Conservation (phyloP, 2,797 vertebrate species). For the Pygocentrus nattereri region DNA sequence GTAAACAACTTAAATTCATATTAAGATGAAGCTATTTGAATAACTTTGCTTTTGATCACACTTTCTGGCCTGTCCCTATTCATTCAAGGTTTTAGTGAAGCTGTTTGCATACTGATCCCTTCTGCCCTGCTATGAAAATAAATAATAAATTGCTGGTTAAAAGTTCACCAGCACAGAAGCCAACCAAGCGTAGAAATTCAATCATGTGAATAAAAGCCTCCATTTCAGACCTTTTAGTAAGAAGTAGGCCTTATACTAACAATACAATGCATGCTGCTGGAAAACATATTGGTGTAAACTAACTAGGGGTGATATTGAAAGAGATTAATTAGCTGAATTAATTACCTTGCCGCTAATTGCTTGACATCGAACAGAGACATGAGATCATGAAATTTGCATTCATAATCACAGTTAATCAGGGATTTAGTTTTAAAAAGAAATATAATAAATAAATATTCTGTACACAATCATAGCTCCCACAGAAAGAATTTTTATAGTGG, state of each 20-base stretch:
- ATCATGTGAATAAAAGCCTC: conserved; percentile 39
- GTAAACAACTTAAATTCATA: conserved; percentile 7
- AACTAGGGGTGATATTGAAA: conserved; percentile 31
- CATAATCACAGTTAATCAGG: conserved; percentile 72
- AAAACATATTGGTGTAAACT: conserved; percentile 7
- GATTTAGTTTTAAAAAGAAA: conserved; percentile 68
- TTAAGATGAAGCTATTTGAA: conserved; percentile 14
- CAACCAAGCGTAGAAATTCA: conserved; percentile 33
- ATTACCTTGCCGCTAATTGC: conserved; percentile 63
- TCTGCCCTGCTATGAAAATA: conserved; percentile 6
- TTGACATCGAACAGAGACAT: conserved; percentile 64
- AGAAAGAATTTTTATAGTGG: conserved; percentile 55
- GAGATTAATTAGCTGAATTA: conserved; percentile 58
- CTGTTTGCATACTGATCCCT: conserved; percentile 7
- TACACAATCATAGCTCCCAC: conserved; percentile 57
- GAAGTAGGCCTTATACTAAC: conserved; percentile 11
- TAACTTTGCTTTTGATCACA: neutral
- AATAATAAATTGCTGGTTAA: conserved; percentile 41
- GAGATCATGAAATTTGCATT: conserved; percentile 66
- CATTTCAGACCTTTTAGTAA: conserved; percentile 23
- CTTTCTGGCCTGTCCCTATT: neutral
- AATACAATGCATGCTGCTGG: conserved; percentile 9
- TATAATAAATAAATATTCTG: conserved; percentile 8
- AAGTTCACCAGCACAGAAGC: conserved; percentile 28
- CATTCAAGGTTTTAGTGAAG: neutral